Percentiles rank a stretch among this genome's conserved stretches.
These are phyloP conservation scores for Aproaerema taeniolella DNA, from an alignment of 2,888 invertebrate species.

Conservation along the genomic window DNA sequence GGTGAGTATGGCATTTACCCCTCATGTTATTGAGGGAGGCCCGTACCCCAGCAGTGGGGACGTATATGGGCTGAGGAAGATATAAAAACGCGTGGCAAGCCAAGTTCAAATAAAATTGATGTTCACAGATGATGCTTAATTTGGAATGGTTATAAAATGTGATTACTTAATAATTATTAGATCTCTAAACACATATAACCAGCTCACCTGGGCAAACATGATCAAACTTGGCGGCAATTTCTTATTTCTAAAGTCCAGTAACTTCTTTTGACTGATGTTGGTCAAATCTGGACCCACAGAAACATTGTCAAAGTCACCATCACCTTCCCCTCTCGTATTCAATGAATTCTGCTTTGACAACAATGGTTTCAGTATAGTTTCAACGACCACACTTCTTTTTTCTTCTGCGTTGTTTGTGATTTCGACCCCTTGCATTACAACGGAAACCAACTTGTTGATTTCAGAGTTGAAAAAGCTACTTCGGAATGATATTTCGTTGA, in stretches of 20 bases:
- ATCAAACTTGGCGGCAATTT: slow-evolving; percentile 88
- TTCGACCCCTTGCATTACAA: slow-evolving; percentile 88
- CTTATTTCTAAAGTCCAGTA: slow-evolving; percentile 83
- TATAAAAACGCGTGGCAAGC: no score
- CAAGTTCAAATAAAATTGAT: no score
- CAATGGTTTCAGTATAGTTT: slow-evolving; percentile 67
- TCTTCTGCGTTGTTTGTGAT: slow-evolving; percentile 86
- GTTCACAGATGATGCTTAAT: no score
- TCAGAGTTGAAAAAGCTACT: slow-evolving; percentile 94
- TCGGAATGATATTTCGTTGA: slow-evolving; percentile 89
- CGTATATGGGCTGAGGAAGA: no score
- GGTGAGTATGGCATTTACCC: no score
- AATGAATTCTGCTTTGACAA: slow-evolving; percentile 65
- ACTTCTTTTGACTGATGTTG: slow-evolving; percentile 30
- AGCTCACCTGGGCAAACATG: slow-evolving; percentile 88
- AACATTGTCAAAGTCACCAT: slow-evolving; percentile 23
- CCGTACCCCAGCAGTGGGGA: no score
- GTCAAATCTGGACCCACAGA: slow-evolving; percentile 32
- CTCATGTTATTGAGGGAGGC: no score
- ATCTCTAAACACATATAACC: no score
- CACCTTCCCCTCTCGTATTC: slow-evolving; percentile 30
- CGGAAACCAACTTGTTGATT: slow-evolving; percentile 88
- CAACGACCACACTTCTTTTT: slow-evolving; percentile 57
- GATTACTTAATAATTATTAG: no score
- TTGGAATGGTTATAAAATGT: no score